Base-by-base conservation (phyloP, 2,113 vertebrate species). In the Greenwoodochromis staneri region DNA sequence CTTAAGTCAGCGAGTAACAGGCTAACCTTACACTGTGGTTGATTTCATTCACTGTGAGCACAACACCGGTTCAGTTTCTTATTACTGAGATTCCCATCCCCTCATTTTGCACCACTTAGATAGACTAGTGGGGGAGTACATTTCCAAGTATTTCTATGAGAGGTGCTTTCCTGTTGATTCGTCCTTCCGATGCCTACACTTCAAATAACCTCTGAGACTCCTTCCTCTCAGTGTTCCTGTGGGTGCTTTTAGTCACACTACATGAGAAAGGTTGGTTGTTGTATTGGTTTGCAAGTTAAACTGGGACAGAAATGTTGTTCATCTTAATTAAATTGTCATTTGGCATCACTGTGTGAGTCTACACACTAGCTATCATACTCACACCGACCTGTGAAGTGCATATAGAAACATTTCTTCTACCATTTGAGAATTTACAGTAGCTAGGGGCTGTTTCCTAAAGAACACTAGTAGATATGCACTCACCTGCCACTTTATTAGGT, bases 221-320 rank as follows among this genome's bases (percentile, higher is more conserved):
- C 24, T 47, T 5, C 24, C 42, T 29, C 71, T 49, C 42, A 6
- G 3, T 78, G 24, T 49, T 29, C 17, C 42, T 19, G 14, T 0
- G 9, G 24, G 0, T 76, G 71, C 27, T 29, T 17, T 47, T 29
- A 47, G 24, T 7, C 40, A 47, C 21, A 17, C 13, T 10, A 73
- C 24, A 63, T n/a, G 31, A 63, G 31, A 63, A 63, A 63, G 9
- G 1, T n/a, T 66, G 9, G 59, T n/a, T 36, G 61, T 66, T 47
- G 69, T 29, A 24, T 45, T 45, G 66, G 38, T 73, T 73, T 24
- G 69, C 69, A 10, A 5, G 69, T 27, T 73, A 27, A 27, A 16
- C 38, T 27, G 2, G 66, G 21, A 14, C 12, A 45, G 13, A 40
- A 69, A 9, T 40, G 0, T 45, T 0, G 21, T 42, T 38, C 19